phyloP scores from a whole-genome alignment of 2,888 invertebrate genomes.

The Neoaliturus tenellus region DNA sequence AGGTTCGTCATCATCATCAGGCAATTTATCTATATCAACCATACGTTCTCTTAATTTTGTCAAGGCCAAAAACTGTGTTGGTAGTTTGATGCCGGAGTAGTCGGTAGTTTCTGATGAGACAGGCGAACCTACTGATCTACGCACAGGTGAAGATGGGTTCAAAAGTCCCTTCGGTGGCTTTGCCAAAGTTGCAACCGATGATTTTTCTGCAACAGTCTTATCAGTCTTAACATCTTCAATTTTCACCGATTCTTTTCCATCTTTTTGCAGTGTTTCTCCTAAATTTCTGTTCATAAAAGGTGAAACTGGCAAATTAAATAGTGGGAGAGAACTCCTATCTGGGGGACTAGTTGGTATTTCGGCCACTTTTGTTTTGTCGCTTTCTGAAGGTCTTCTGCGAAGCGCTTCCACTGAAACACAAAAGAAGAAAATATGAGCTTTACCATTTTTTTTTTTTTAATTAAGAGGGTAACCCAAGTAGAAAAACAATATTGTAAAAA shows the following conservation, averaged over 20 bases:
- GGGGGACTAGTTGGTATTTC: not conserved
- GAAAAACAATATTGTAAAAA: too few species aligned
- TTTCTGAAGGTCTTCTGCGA: not conserved
- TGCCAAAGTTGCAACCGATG: not conserved
- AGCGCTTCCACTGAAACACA: constrained; percentile 6
- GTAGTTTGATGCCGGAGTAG: not conserved
- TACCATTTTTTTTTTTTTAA: too few species aligned
- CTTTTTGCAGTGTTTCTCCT: not conserved
- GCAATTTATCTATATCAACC: not conserved
- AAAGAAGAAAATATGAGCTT: too few species aligned
- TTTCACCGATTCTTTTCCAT: not conserved
- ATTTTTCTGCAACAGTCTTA: not conserved
- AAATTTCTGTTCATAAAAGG: not conserved
- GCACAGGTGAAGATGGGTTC: not conserved
- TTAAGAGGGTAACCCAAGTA: too few species aligned
- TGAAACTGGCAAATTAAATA: not conserved
- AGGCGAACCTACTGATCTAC: not conserved
- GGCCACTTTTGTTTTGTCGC: not conserved
- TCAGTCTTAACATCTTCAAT: not conserved
- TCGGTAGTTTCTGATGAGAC: not conserved
- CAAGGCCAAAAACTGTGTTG: not conserved
- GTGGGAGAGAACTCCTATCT: not conserved
- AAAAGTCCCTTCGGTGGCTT: not conserved
- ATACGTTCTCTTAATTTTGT: not conserved
- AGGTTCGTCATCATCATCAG: not conserved